Percentiles rank a stretch among this genome's conserved stretches.
Conservation (phyloP, 2,797 vertebrate species). For the Champsocephalus gunnari region DNA sequence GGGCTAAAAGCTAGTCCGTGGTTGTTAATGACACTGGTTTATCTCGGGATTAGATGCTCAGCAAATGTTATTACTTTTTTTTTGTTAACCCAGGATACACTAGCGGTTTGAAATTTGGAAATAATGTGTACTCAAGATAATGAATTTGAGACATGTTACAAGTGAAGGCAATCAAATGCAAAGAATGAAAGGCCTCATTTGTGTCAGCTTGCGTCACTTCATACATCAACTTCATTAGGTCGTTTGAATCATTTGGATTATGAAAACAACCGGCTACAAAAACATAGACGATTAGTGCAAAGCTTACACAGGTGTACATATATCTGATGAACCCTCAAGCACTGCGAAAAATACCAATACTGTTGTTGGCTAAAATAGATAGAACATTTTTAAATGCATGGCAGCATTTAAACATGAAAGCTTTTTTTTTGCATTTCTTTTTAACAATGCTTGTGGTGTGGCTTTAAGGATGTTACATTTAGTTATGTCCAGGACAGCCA, state of each 20-base stretch:
- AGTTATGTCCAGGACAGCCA: background rate
- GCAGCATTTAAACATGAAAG: background rate
- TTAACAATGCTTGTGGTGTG: background rate
- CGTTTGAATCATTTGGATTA: background rate
- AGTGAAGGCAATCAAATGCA: background rate
- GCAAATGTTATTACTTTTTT: background rate
- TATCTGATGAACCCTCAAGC: background rate
- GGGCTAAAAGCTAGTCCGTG: slow-evolving; percentile 22
- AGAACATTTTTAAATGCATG: background rate
- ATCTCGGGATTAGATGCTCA: background rate
- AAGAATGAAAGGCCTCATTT: background rate
- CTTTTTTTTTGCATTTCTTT: background rate
- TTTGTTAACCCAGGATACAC: background rate
- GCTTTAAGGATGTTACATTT: background rate
- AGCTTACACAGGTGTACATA: background rate
- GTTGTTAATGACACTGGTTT: slow-evolving; percentile 10
- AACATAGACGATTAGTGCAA: background rate
- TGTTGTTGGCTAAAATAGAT: background rate
- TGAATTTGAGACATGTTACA: background rate
- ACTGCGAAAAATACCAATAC: background rate
- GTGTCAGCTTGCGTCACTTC: background rate
- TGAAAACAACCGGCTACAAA: background rate
- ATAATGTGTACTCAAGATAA: background rate
- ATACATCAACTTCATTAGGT: background rate
- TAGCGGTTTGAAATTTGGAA: slow-evolving; percentile 17